A percentile compares a stretch with the other conserved stretches of the same genome.
These are phyloP conservation scores for Phoxinus phoxinus DNA, from an alignment of 2,113 vertebrate genomes.

Conservation along the genomic window DNA sequence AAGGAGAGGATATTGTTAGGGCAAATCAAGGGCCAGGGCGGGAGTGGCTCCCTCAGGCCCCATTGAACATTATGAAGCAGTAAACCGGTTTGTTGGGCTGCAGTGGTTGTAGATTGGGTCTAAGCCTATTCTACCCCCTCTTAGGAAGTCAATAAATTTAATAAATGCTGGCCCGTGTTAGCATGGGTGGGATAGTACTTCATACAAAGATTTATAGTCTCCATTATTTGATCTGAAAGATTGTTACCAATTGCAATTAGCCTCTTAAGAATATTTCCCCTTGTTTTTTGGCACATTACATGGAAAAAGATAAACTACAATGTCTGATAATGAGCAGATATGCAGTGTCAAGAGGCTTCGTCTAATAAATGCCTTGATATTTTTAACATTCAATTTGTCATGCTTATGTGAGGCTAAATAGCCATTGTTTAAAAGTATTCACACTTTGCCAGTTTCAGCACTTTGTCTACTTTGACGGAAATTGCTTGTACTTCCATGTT, in stretches of 20 bases:
- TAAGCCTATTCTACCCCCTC: slow-evolving; percentile 51
- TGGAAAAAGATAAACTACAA: slow-evolving; percentile 24
- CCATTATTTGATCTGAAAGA: slow-evolving; percentile 38
- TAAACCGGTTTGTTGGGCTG: slow-evolving; percentile 60
- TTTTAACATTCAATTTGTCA: slow-evolving; percentile 21
- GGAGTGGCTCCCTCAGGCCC: slow-evolving; percentile 66
- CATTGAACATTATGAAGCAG: slow-evolving; percentile 54
- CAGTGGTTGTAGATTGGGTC: slow-evolving; percentile 48
- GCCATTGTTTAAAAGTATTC: slow-evolving; percentile 38
- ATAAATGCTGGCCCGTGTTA: slow-evolving; percentile 12
- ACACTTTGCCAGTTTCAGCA: slow-evolving; percentile 29
- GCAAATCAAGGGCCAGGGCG: slow-evolving; percentile 32
- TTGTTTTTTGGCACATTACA: slow-evolving; percentile 25
- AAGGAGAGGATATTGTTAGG: slow-evolving; percentile 29
- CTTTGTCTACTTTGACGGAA: slow-evolving; percentile 20
- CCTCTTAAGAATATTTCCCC: slow-evolving; percentile 17
- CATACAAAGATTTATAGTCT: slow-evolving; percentile 9
- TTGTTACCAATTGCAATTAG: slow-evolving; percentile 26
- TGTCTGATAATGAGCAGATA: slow-evolving; percentile 37
- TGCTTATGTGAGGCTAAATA: neutral
- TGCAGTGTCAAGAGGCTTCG: slow-evolving; percentile 13
- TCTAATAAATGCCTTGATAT: slow-evolving; percentile 12
- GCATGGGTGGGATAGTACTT: slow-evolving; percentile 37
- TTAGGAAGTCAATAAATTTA: slow-evolving; percentile 42
- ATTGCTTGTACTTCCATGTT: slow-evolving; percentile 36